Base-by-base conservation (phyloP, 92 coral and sea anemone species). In the Bergia puertoricense region DNA sequence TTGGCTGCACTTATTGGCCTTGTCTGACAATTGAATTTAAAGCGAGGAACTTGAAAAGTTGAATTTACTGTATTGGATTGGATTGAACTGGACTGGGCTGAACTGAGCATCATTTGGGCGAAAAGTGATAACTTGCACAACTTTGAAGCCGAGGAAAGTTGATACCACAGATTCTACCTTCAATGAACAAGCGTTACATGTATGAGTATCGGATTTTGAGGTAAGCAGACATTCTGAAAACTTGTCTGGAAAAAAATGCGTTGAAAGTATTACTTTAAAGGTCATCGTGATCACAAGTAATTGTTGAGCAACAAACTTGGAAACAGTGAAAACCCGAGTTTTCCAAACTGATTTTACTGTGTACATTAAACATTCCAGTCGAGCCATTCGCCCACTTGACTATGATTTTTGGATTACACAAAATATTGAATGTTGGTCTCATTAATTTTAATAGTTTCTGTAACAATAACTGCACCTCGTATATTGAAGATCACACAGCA, bases 251-350 rank as follows among this genome's bases (percentile, higher is more conserved):
- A 0, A 65, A 65, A 65, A 65, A 65, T 65, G 71, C 71, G 71
- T 65, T 65, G 71, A 65, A 65, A 65, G 71, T 65, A 65, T 30
- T 30, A 30, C 30, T 30, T 30, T 30, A 30, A 30, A 65, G 71
- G 71, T 65, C 0, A 65, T 65, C 71, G 71, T 65, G 71, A 65
- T 65, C 71, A 65, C 71, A 0, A 65, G 23, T 65, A 65, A 65
- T 65, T 65, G 20, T 65, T 65, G 71, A 65, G 71, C 71, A 65
- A 1, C 71, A 65, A 65, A 65, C 71, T 65, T 65, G 71, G 71
- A 65, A 65, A 65, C 71, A 65, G 71, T 65, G 71, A 65, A 65
- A 65, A 65, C 71, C 71, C 71, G 71, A 65, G 71, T 65, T 65
- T 65, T 30, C 30, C 30, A 30, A 30, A 30, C 30, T 30, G 30